phyloP scores from a whole-genome alignment of 2,888 invertebrate species.

The Neocrepidodera transversa region DNA sequence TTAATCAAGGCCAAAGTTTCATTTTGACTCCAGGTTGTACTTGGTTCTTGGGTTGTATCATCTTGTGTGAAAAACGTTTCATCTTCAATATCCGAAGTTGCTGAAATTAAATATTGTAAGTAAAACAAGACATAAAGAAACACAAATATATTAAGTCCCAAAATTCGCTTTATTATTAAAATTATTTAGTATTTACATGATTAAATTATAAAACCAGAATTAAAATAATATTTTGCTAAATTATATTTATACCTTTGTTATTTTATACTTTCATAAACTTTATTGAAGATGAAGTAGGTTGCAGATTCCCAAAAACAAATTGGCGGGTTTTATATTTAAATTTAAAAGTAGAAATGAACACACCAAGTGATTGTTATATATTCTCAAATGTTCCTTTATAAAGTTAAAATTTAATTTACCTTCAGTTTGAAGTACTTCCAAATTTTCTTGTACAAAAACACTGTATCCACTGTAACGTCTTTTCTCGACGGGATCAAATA shows the following conservation, averaged over 20 bases:
- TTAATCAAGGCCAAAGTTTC: slow-evolving; percentile 34
- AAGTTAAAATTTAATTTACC: neutral
- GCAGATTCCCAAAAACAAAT: neutral
- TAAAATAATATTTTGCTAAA: too few species aligned
- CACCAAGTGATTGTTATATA: neutral
- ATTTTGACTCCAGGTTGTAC: slow-evolving; percentile 29
- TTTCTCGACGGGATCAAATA: slow-evolving; percentile 22
- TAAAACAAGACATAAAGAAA: too few species aligned
- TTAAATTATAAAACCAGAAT: too few species aligned
- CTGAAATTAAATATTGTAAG: neutral
- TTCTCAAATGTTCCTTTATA: neutral
- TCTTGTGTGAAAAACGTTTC: neutral
- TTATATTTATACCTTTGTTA: too few species aligned
- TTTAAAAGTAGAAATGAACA: neutral
- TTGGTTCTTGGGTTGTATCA: slow-evolving; percentile 13
- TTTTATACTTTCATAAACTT: too few species aligned
- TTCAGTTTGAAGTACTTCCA: slow-evolving; percentile 5
- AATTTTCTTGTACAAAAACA: slow-evolving; percentile 20
- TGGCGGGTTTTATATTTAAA: neutral
- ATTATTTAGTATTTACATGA: too few species aligned
- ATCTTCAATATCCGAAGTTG: slow-evolving; percentile 16
- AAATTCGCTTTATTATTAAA: too few species aligned
- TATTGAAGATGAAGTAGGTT: too few species aligned
- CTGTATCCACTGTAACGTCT: slow-evolving; percentile 17
- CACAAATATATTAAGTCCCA: too few species aligned